A percentile compares a stretch with the other conserved stretches of the same genome.
Evolutionary conservation across 2,888 invertebrate genomes (phyloP).

Genomic region (Eugnorisma glareosa): DNA sequence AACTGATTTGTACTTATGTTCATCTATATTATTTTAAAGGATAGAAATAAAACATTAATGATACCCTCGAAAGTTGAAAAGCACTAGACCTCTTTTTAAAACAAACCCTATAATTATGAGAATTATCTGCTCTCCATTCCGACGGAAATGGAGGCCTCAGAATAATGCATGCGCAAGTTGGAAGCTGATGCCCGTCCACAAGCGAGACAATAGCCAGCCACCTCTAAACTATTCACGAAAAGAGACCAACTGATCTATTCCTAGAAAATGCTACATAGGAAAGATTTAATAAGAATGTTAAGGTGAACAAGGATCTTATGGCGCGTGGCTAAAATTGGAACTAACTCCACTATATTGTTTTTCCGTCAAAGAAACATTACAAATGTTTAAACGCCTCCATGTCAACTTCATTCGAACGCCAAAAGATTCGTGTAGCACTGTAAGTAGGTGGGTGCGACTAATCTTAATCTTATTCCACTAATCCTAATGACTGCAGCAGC

Average conservation of each 20-base stretch:
- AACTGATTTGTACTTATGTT: no score
- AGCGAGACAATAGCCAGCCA: slow-evolving; percentile 21
- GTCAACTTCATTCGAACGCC: no score
- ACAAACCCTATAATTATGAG: neutral
- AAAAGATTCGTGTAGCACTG: neutral
- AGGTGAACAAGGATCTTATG: neutral
- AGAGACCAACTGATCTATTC: slow-evolving; percentile 28
- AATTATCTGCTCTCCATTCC: neutral
- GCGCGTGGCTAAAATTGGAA: neutral
- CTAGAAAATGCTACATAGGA: neutral
- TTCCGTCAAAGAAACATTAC: neutral
- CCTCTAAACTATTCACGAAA: slow-evolving; percentile 37
- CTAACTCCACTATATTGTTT: neutral
- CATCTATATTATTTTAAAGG: neutral
- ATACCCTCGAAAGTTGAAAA: neutral
- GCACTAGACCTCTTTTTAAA: neutral
- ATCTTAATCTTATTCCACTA: slow-evolving; percentile 54
- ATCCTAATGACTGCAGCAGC: slow-evolving; percentile 61
- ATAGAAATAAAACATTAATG: neutral
- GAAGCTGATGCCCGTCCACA: slow-evolving; percentile 12
- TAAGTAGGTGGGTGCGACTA: slow-evolving; percentile 31
- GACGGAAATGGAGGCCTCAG: slow-evolving; percentile 11
- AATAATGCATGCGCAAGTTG: slow-evolving; percentile 32
- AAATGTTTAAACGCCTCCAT: neutral
- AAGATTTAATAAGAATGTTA: neutral